Conservation (phyloP, 2,797 vertebrate genomes). For the Neostethus bicornis region DNA sequence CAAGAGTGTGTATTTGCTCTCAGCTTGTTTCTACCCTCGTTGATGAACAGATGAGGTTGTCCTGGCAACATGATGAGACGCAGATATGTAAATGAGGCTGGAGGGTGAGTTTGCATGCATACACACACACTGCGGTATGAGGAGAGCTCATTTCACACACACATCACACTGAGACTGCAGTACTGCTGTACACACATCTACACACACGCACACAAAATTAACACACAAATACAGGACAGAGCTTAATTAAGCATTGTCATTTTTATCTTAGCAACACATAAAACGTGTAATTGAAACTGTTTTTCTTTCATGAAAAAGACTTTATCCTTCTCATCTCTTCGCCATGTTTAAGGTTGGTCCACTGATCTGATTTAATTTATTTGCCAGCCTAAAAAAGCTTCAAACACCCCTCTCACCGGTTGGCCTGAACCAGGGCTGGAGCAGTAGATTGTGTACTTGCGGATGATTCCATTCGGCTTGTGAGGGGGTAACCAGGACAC, state of each 20-base stretch:
- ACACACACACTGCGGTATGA: conserved; percentile 82
- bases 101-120: conserved; percentile 78
- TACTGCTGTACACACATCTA: conserved; percentile 61
- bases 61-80: conserved; percentile 93
- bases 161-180: conserved; percentile 76
- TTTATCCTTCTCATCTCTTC: conserved; percentile 5
- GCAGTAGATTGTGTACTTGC: conserved; percentile 99
- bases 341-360: conserved; percentile 22
- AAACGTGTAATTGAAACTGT: conserved; percentile 27
- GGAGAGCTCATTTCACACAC: conserved; percentile 75
- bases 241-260: conserved; percentile 32
- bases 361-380: conserved; percentile 14
- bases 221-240: conserved; percentile 17
- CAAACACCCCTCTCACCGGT: conserved; percentile 82
- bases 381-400: conserved; percentile 27
- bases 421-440: conserved; percentile 95
- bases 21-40: conserved; percentile 81
- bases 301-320: conserved; percentile 2
- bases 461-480: conserved; percentile 97
- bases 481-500: conserved; percentile 96
- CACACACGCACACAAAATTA: conserved; percentile 30
- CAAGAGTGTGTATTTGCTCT: conserved; percentile 62
- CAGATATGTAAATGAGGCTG: conserved; percentile 92
- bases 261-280: conserved; percentile 28
- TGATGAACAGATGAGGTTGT: conserved; percentile 98